Percentiles rank a stretch among this genome's conserved stretches.
These are phyloP conservation scores for Conchocele bisecta DNA, from an alignment of 2,888 invertebrate species.

Conservation along the genomic window DNA sequence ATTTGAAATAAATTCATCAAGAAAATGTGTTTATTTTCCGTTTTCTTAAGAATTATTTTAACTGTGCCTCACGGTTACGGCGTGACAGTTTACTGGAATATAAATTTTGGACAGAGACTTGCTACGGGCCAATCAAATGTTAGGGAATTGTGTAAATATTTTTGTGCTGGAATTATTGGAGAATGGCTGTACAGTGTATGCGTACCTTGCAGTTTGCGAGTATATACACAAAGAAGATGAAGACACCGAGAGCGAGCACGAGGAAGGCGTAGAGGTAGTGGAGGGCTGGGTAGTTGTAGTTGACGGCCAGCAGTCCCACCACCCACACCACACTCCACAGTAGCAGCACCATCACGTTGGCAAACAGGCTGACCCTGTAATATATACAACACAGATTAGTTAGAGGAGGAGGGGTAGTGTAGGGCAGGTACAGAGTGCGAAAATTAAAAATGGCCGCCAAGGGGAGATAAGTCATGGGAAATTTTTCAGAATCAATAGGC, in stretches of 20 bases:
- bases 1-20: no score
- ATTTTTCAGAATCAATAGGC: no score
- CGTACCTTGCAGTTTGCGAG: conserved; percentile 92
- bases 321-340: conserved; percentile 94
- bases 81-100: no score
- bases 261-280: conserved; percentile 91
- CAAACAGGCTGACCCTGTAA: conserved; percentile 90
- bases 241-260: conserved; percentile 91
- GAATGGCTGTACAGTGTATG: neutral
- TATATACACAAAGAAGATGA: conserved; percentile 93
- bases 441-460: no score
- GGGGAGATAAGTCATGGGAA: no score
- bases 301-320: conserved; percentile 90
- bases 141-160: no score
- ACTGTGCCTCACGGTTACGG: no score
- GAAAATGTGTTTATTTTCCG: no score
- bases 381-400: conserved; percentile 16
- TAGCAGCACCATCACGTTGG: conserved; percentile 91
- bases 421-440: neutral
- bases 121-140: no score
- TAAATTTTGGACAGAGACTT: no score
- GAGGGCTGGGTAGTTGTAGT: conserved; percentile 88
- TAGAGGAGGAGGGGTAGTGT: neutral
- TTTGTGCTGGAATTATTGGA: no score
- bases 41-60: no score